phyloP scores from a whole-genome alignment of 2,113 vertebrate species.

The Poeciliopsis occidentalis region DNA sequence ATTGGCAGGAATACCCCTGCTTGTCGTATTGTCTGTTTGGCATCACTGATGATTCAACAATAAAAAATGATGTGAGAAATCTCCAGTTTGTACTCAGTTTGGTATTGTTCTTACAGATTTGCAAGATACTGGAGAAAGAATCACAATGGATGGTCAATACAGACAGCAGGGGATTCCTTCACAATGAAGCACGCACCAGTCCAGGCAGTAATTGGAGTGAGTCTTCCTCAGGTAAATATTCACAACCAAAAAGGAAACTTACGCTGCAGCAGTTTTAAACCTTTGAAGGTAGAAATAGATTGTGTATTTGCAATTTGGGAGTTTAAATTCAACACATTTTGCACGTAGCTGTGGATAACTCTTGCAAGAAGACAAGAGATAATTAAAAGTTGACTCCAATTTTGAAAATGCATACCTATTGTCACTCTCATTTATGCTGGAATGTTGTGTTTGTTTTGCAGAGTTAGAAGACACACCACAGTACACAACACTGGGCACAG shows the following conservation, averaged over 20 bases:
- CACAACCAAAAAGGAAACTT: background rate
- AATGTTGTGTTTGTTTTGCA: slow-evolving; percentile 26
- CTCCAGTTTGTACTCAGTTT: slow-evolving; percentile 44
- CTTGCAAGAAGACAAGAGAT: background rate
- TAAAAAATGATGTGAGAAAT: slow-evolving; percentile 10
- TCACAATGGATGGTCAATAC: slow-evolving; percentile 36
- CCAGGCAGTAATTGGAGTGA: slow-evolving; percentile 79
- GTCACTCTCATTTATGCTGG: slow-evolving; percentile 10
- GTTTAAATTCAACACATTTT: background rate
- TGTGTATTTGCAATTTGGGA: background rate
- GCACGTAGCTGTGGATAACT: background rate
- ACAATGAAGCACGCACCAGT: slow-evolving; percentile 75
- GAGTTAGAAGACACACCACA: slow-evolving; percentile 40
- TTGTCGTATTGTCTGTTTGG: slow-evolving; percentile 49
- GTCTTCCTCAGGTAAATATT: slow-evolving; percentile 77
- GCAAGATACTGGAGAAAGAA: slow-evolving; percentile 73
- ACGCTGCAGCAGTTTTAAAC: background rate
- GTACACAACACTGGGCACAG: slow-evolving; percentile 53
- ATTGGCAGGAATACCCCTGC: slow-evolving; percentile 73
- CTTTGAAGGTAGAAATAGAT: background rate
- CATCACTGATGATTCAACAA: slow-evolving; percentile 11
- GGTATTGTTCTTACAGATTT: slow-evolving; percentile 75
- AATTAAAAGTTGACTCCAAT: background rate
- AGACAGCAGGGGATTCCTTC: slow-evolving; percentile 66
- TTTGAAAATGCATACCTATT: too few species aligned